Conservation (phyloP, 2,797 vertebrate species). For the Danio albolineatus region DNA sequence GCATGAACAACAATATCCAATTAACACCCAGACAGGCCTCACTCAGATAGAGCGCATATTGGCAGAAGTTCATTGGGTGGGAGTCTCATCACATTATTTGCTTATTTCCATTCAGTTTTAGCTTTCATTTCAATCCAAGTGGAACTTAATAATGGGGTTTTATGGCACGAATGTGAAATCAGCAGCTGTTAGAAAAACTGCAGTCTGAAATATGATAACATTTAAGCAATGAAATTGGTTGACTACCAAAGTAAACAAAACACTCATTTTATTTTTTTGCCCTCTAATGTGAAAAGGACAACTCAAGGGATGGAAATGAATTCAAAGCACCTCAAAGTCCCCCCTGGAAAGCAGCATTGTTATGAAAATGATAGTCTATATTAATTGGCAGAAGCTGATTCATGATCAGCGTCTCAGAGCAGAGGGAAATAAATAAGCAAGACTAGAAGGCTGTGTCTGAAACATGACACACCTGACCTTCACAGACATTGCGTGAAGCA, state of each 20-base stretch:
- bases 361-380: slow-evolving; percentile 34
- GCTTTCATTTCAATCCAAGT: slow-evolving; percentile 52
- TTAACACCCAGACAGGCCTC: slow-evolving; percentile 52
- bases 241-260: slow-evolving; percentile 60
- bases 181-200: slow-evolving; percentile 38
- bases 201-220: slow-evolving; percentile 58
- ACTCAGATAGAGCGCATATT: slow-evolving; percentile 32
- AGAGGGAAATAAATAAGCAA: slow-evolving; percentile 6
- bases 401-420: background rate
- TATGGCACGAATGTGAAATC: slow-evolving; percentile 56
- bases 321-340: slow-evolving; percentile 33
- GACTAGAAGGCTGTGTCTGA: background rate
- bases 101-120: slow-evolving; percentile 42
- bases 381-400: slow-evolving; percentile 35
- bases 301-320: slow-evolving; percentile 35
- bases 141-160: slow-evolving; percentile 56
- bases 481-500: background rate
- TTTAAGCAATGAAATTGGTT: slow-evolving; percentile 59
- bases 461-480: slow-evolving; percentile 11
- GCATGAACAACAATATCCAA: slow-evolving; percentile 54
- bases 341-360: slow-evolving; percentile 42
- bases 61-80: slow-evolving; percentile 46
- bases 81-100: background rate
- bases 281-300: slow-evolving; percentile 53
- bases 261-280: slow-evolving; percentile 40